Evolutionary conservation across 2,888 invertebrate genomes (phyloP).

Genomic region (Muscina levida): DNA sequence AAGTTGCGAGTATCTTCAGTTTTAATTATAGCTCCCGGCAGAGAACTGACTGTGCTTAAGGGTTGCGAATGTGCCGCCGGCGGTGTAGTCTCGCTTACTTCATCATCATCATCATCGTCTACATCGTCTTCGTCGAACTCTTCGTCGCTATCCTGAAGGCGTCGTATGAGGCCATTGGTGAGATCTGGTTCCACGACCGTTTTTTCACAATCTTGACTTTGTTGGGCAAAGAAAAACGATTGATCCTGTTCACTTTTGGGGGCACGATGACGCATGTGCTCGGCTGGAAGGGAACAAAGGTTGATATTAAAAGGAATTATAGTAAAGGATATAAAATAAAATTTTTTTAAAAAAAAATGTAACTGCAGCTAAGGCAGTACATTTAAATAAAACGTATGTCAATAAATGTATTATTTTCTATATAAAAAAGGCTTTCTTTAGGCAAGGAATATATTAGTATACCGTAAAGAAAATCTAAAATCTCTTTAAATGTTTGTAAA

Average conservation of each 20-base stretch:
- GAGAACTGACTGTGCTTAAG: slow-evolving; percentile 54
- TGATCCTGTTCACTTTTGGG: slow-evolving; percentile 78
- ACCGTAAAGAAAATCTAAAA: too few relatives aligned
- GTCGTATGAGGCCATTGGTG: slow-evolving; percentile 78
- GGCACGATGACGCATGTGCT: slow-evolving; percentile 79
- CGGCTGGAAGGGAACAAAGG: slow-evolving; percentile 70
- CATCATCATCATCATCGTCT: slow-evolving; percentile 74
- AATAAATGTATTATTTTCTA: too few relatives aligned
- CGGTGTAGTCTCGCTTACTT: slow-evolving; percentile 68
- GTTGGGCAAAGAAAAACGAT: slow-evolving; percentile 74
- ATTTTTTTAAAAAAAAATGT: too few relatives aligned
- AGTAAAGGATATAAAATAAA: background rate
- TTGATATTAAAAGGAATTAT: background rate
- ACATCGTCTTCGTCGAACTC: slow-evolving; percentile 78
- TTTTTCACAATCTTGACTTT: slow-evolving; percentile 76
- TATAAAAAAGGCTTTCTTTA: too few relatives aligned
- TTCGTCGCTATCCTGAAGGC: slow-evolving; percentile 78
- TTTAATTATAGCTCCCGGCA: slow-evolving; percentile 66
- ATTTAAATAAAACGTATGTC: too few relatives aligned
- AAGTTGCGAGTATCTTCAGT: slow-evolving; percentile 68
- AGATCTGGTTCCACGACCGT: slow-evolving; percentile 79
- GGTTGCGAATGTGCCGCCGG: slow-evolving; percentile 69
- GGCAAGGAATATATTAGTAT: too few relatives aligned
- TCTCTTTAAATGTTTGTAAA: too few relatives aligned
- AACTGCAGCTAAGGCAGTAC: too few relatives aligned